phyloP scores from a whole-genome alignment of 2,797 vertebrate species.

The Champsocephalus esox region DNA sequence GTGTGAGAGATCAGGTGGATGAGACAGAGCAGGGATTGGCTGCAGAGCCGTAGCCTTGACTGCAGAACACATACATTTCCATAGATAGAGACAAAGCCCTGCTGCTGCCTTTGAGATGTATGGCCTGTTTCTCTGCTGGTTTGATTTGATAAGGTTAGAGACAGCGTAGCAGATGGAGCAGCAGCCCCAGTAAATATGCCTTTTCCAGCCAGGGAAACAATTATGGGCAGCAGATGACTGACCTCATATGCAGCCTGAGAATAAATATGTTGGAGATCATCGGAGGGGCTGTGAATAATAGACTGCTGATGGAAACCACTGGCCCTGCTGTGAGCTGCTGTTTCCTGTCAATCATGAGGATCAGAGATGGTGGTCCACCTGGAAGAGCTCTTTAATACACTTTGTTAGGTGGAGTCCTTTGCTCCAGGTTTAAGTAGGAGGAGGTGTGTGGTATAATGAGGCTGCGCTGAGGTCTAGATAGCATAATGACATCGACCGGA shows the following conservation, averaged over 20 bases:
- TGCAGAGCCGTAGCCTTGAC: conserved; percentile 35
- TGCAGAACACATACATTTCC: conserved; percentile 66
- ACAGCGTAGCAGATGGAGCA: conserved; percentile 56
- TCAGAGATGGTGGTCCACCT: conserved; percentile 25
- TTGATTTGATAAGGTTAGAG: conserved; percentile 74
- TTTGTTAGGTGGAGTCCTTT: conserved; percentile 15
- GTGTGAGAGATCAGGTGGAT: conserved; percentile 19
- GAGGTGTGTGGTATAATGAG: conserved; percentile 6
- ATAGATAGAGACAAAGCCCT: conserved; percentile 71
- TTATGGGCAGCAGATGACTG: conserved; percentile 67
- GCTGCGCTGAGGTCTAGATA: neutral
- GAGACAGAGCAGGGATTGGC: conserved; percentile 22
- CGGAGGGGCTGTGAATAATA: conserved; percentile 56
- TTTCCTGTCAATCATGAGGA: conserved; percentile 41
- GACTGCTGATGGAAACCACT: conserved; percentile 27
- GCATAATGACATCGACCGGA: conserved; percentile 12
- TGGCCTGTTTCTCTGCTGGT: conserved; percentile 59
- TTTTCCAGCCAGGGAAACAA: conserved; percentile 62
- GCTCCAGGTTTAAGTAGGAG: neutral
- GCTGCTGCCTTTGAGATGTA: conserved; percentile 67
- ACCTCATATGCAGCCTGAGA: conserved; percentile 60
- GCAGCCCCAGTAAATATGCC: conserved; percentile 55
- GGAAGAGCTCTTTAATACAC: conserved; percentile 27
- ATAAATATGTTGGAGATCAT: conserved; percentile 54
- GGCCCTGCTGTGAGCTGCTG: conserved; percentile 20